Percentiles rank a stretch among this genome's conserved stretches.
phyloP scores from a whole-genome alignment of 2,113 vertebrate species.

The Notiomystis cincta region DNA sequence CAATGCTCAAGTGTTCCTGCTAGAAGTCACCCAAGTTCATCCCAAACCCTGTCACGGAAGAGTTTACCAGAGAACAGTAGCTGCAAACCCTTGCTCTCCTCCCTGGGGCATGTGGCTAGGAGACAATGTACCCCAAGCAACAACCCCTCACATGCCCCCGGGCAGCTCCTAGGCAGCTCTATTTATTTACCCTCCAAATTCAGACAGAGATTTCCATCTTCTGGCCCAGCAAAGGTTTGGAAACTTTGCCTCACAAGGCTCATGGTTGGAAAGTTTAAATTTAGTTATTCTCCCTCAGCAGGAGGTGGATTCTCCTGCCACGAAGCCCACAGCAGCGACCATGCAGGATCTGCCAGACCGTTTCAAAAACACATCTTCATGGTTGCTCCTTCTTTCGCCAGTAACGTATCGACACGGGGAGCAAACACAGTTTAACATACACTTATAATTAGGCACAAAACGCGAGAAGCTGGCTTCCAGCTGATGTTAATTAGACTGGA shows the following conservation, averaged over 20 bases:
- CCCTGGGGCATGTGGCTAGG: not conserved
- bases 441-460: conserved; percentile 45
- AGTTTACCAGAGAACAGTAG: not conserved
- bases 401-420: not conserved
- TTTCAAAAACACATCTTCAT: conserved; percentile 45
- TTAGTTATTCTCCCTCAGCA: conserved; percentile 59
- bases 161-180: conserved; percentile 31
- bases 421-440: conserved; percentile 3
- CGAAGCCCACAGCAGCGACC: not conserved
- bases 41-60: not conserved
- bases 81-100: not conserved
- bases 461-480: conserved; percentile 51
- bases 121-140: not conserved
- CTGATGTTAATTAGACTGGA: conserved; percentile 49
- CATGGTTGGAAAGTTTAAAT: conserved; percentile 61
- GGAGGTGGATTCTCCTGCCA: conserved; percentile 50
- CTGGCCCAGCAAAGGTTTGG: conserved; percentile 31
- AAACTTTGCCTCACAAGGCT: conserved; percentile 49
- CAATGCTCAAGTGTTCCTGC: not conserved
- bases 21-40: not conserved
- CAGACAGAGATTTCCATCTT: conserved; percentile 41
- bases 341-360: not conserved
- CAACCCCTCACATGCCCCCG: not conserved
- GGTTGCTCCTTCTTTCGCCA: conserved; percentile 7
- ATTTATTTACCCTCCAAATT: conserved; percentile 27